Conservation (phyloP, 2,113 vertebrate genomes). For the Hiodon tergisus region DNA sequence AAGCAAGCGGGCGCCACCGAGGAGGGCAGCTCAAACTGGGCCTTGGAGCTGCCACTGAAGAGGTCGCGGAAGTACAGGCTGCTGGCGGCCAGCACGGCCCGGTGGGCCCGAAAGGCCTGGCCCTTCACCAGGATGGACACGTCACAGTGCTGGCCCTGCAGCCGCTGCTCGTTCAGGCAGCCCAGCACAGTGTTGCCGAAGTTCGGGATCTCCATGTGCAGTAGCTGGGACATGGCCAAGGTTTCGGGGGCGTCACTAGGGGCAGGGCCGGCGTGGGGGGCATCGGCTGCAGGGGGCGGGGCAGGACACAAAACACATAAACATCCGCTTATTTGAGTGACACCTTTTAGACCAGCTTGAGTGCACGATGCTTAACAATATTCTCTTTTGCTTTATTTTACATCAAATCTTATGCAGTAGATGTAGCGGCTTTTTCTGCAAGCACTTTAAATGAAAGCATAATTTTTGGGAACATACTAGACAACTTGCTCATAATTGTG, state of each 20-base stretch:
- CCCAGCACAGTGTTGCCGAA: constrained; percentile 94
- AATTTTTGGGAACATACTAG: too few species aligned
- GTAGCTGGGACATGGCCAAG: constrained; percentile 87
- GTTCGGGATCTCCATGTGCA: constrained; percentile 98
- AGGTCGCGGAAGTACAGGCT: constrained; percentile 96
- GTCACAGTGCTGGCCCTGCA: constrained; percentile 95
- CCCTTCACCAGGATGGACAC: constrained; percentile 98
- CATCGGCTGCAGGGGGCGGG: constrained; percentile 65
- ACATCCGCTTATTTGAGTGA: constrained; percentile 1
- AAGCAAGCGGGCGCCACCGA: constrained; percentile 91
- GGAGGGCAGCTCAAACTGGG: constrained; percentile 91
- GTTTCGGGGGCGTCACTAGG: constrained; percentile 66
- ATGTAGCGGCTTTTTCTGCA: not conserved
- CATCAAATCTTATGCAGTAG: too few species aligned
- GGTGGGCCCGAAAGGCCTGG: constrained; percentile 94
- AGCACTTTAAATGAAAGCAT: not conserved
- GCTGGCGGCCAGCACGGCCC: constrained; percentile 91
- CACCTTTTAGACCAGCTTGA: not conserved
- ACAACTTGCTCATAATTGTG: too few species aligned
- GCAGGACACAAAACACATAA: not conserved
- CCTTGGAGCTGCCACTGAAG: constrained; percentile 92
- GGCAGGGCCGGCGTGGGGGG: constrained; percentile 55
- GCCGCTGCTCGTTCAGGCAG: constrained; percentile 91
- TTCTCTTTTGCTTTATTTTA: too few species aligned
- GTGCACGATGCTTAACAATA: not conserved